A percentile compares a stretch with the other conserved stretches of the same genome.
Conservation (phyloP, 2,888 invertebrate species). For the Eupithecia inturbata region DNA sequence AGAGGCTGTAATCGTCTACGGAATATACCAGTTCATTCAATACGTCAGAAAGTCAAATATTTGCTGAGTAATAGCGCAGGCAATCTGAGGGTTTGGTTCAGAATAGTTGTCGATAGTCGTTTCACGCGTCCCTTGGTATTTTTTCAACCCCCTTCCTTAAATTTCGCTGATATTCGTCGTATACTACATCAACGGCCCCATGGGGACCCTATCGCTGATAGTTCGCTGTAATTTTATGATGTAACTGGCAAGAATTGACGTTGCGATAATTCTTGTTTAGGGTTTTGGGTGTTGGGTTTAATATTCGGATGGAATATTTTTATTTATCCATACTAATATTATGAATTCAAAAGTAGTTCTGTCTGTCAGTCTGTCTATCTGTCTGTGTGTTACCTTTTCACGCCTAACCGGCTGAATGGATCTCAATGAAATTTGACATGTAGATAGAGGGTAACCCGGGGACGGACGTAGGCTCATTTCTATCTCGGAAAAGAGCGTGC, state of each 20-base stretch:
- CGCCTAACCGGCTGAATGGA: too few relatives aligned
- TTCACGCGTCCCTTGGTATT: conserved; percentile 56
- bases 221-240: conserved; percentile 62
- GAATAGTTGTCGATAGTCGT: conserved; percentile 58
- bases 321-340: too few relatives aligned
- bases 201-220: conserved; percentile 59
- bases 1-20: background rate
- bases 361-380: too few relatives aligned
- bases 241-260: conserved; percentile 36
- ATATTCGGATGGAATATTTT: conserved; percentile 5
- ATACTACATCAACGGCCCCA: conserved; percentile 62
- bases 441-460: too few relatives aligned
- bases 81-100: conserved; percentile 45
- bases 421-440: too few relatives aligned
- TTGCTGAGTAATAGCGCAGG: conserved; percentile 47
- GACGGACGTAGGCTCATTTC: too few relatives aligned
- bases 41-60: conserved; percentile 42
- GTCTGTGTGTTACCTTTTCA: too few relatives aligned
- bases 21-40: background rate
- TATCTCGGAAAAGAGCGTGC: too few relatives aligned
- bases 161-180: conserved; percentile 64
- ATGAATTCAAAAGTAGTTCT: too few relatives aligned
- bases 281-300: conserved; percentile 13
- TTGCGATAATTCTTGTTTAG: conserved; percentile 15
- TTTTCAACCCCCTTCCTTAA: conserved; percentile 54